Conservation (phyloP, 1,140 invertebrate species). For the Tetraneura akinire region DNA sequence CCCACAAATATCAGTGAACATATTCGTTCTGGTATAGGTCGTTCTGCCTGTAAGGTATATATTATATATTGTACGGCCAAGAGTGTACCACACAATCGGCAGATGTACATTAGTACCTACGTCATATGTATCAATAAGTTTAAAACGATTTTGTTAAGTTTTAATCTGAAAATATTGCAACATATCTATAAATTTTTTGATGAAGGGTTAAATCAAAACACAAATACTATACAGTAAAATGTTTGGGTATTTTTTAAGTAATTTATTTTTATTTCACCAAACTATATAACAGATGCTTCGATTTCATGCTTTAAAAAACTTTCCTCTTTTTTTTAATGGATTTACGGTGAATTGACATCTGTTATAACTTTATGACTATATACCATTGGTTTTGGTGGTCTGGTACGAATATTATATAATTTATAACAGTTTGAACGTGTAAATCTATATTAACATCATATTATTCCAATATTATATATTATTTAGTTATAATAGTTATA, state of each 20-base stretch:
- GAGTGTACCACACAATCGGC: not conserved
- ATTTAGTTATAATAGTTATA: no score
- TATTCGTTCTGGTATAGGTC: conserved; percentile 33
- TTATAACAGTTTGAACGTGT: no score
- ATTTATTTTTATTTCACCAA: not conserved
- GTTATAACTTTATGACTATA: not conserved
- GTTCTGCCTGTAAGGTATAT: not conserved
- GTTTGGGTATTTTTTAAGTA: no score
- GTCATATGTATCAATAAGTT: not conserved
- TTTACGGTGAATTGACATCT: not conserved
- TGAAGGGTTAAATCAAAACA: no score
- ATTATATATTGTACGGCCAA: not conserved
- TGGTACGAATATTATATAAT: not conserved
- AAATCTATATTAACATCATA: no score
- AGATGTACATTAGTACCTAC: not conserved
- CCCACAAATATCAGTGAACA: conserved; percentile 4
- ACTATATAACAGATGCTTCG: not conserved
- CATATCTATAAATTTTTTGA: not conserved
- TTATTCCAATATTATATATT: no score
- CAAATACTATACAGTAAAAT: no score
- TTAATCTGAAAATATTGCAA: not conserved
- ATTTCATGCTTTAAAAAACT: not conserved
- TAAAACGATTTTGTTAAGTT: not conserved
- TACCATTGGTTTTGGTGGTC: not conserved
- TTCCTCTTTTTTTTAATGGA: not conserved